Evolutionary conservation across 2,888 invertebrate species (phyloP).

Genomic region (Campoplex capitator): DNA sequence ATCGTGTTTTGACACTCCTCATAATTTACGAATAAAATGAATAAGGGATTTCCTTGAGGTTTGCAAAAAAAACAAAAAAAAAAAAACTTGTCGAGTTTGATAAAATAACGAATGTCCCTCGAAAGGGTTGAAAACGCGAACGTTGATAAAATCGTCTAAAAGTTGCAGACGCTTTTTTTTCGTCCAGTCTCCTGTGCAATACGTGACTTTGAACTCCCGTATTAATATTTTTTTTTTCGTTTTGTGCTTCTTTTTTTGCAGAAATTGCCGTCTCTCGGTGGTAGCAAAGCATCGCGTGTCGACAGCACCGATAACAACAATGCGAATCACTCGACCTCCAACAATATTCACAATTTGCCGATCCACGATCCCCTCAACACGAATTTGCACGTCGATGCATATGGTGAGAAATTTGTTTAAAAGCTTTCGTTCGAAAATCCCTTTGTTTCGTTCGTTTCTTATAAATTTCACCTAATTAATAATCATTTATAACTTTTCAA

Average conservation of each 20-base stretch:
- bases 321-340: slow-evolving; percentile 81
- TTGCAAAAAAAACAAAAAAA: background rate
- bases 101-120: background rate
- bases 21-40: background rate
- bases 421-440: background rate
- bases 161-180: slow-evolving; percentile 14
- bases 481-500: background rate
- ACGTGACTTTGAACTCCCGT: slow-evolving; percentile 12
- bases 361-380: slow-evolving; percentile 80
- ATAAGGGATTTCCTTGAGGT: background rate
- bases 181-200: background rate
- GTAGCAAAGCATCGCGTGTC: slow-evolving; percentile 80
- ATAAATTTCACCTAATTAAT: background rate
- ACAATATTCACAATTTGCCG: slow-evolving; percentile 82
- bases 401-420: slow-evolving; percentile 72
- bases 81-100: background rate
- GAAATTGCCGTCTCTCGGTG: slow-evolving; percentile 82
- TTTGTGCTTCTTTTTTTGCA: slow-evolving; percentile 66
- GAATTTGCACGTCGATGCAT: slow-evolving; percentile 78
- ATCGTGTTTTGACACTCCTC: too few relatives aligned
- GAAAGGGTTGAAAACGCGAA: background rate
- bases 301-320: slow-evolving; percentile 83
- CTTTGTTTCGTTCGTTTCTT: background rate
- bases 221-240: slow-evolving; percentile 18
- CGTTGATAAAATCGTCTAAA: slow-evolving; percentile 40